Conservation (phyloP, 1,140 invertebrate species). For the Dinoponera quadriceps region DNA sequence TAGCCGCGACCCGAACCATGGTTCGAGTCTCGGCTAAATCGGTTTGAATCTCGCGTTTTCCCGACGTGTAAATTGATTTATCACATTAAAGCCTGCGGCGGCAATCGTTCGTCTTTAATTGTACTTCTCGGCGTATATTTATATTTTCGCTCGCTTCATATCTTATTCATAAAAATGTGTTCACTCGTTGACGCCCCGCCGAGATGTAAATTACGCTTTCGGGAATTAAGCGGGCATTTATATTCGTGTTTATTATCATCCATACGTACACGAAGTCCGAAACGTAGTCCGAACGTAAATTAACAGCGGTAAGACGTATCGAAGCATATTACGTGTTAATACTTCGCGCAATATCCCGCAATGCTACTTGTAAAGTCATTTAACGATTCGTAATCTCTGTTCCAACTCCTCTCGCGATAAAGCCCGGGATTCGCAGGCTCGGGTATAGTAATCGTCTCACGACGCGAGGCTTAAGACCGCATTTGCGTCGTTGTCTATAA, state of each 20-base stretch:
- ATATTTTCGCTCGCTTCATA: too few species aligned
- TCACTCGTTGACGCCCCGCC: too few species aligned
- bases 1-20: too few species aligned
- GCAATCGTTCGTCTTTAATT: too few species aligned
- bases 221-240: background rate
- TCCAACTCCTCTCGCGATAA: background rate
- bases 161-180: too few species aligned
- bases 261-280: background rate
- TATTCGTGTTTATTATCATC: background rate
- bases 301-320: background rate
- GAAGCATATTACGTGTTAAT: background rate
- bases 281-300: too few species aligned
- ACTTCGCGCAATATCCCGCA: too few species aligned
- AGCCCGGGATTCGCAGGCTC: background rate
- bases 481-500: slow-evolving; percentile 24
- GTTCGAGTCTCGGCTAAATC: too few species aligned
- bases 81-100: too few species aligned
- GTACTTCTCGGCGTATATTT: too few species aligned
- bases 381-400: background rate
- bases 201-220: background rate
- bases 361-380: background rate
- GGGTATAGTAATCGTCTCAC: slow-evolving; percentile 20
- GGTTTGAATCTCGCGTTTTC: too few species aligned
- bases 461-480: background rate
- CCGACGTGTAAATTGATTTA: too few species aligned